These are phyloP conservation scores for Isoperla grammatica DNA, from an alignment of 2,888 invertebrate species.

Conservation along the genomic window DNA sequence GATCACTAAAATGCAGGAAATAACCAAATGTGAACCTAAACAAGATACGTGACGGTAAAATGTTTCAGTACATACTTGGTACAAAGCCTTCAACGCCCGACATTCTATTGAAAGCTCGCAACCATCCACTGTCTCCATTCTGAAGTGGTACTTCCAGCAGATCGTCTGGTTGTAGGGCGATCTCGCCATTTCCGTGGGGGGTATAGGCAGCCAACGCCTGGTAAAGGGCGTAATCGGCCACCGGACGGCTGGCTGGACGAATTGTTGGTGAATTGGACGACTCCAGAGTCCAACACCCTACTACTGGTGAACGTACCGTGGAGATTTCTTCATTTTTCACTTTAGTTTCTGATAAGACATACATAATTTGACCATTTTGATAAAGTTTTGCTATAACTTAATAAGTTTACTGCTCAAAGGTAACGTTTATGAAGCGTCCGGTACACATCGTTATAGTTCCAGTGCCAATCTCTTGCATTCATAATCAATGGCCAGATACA, in stretches of 20 bases:
- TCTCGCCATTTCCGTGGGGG: conserved; percentile 39
- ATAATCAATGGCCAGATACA: too few relatives aligned
- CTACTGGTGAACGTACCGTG: conserved; percentile 1
- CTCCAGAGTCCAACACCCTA: conserved; percentile 7
- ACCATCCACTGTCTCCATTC: conserved; percentile 41
- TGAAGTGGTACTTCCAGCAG: conserved; percentile 41
- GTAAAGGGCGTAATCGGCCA: conserved; percentile 41
- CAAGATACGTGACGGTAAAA: too few relatives aligned
- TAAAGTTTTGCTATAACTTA: not conserved
- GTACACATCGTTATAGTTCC: too few relatives aligned
- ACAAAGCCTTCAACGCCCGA: too few relatives aligned
- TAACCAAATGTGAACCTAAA: too few relatives aligned
- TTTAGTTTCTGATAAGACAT: conserved; percentile 1
- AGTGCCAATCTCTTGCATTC: too few relatives aligned
- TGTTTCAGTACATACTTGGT: conserved; percentile 17
- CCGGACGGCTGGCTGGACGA: not conserved
- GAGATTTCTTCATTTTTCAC: conserved; percentile 15
- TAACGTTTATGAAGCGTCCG: too few relatives aligned
- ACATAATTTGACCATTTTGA: conserved; percentile 8
- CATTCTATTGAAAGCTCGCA: conserved; percentile 37
- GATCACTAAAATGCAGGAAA: too few relatives aligned
- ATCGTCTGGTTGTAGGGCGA: conserved; percentile 43
- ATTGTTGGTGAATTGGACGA: conserved; percentile 6
- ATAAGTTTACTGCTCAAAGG: too few relatives aligned
- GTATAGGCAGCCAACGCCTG: conserved; percentile 42